Base-by-base conservation (phyloP, 2,113 vertebrate genomes). In the Megatriorchis doriae region DNA sequence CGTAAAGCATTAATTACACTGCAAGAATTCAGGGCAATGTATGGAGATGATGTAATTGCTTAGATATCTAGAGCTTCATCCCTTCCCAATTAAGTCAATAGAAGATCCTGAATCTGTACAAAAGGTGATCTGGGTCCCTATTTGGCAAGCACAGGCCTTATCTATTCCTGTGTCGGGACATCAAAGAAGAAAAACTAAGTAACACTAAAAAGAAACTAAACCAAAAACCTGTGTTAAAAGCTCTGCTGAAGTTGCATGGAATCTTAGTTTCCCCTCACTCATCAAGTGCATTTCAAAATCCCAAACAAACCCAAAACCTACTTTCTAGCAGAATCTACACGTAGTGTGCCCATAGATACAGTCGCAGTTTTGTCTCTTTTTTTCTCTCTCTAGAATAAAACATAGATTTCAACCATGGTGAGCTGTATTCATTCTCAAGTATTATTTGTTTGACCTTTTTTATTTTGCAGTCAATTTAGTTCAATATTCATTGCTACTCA, bases 401-500 rank as follows among this genome's bases (percentile, higher is more conserved):
- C 8, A 56, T 12, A 50, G 71, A 34, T 87, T 94, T 62, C 0
- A 2, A n/a, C 15, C 42, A 65, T 0, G 0, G 36, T 67, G 52
- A 66, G 36, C 32, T 73, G 23, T 63, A 78, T 74, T 88, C 19
- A 48, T 38, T 73, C 29, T 63, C n/a, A 62, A 47, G 19, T 55
- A 88, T 73, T 73, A 89, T 56, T 88, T 80, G 15, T 65, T 52
- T 62, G 45, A 71, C 48, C 25, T 59, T 88, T 89, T 89, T 66
- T 32, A 84, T 50, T 95, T 66, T 83, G 38, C 20, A 73, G 52
- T 66, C 58, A 67, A 47, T 86, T 86, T 53, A 58, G 47, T 61
- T 93, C 81, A 86, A 78, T 32, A 83, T 40, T 61, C 32, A 36
- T 48, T 43, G 23, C 21, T 66, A 62, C 10, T 86, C 72, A 74